Conservation (phyloP, 92 coral and sea anemone genomes). For the Muricea muricata region DNA sequence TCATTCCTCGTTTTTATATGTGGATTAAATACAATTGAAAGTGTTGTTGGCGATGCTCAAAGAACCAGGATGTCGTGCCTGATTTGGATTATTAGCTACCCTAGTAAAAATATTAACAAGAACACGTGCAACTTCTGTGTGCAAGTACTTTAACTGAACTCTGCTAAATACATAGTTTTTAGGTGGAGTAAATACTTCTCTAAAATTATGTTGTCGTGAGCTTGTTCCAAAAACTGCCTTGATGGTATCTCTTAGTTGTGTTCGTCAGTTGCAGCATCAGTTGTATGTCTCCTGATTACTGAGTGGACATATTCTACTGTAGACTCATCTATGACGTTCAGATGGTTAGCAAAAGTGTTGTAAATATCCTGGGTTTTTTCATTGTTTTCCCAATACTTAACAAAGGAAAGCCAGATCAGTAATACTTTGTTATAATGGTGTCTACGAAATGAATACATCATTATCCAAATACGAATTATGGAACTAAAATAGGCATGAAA, state of each 20-base stretch:
- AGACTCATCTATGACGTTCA: conserved; percentile 54
- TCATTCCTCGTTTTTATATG: no score
- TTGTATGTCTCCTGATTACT: conserved; percentile 44
- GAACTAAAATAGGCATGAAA: conserved; percentile 53
- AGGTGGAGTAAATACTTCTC: conserved; percentile 50
- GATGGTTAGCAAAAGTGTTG: conserved; percentile 33
- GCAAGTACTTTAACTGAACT: conserved; percentile 8
- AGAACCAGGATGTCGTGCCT: conserved; percentile 21
- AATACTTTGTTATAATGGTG: conserved; percentile 65
- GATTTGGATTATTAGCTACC: conserved; percentile 10
- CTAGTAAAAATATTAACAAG: conserved; percentile 36
- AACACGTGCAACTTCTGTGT: conserved; percentile 44
- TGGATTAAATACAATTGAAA: no score
- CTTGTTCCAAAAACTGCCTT: conserved; percentile 57
- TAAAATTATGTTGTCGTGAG: conserved; percentile 54
- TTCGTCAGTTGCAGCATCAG: conserved; percentile 31
- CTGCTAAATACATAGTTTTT: conserved; percentile 51
- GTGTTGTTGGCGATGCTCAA: conserved; percentile 15
- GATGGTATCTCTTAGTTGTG: conserved; percentile 44
- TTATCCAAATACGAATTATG: conserved; percentile 58
- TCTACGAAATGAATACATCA: conserved; percentile 66
- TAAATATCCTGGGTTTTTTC: conserved; percentile 38
- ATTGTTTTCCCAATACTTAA: conserved; percentile 46
- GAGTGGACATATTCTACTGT: conserved; percentile 68
- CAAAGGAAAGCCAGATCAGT: conserved; percentile 56